Base-by-base conservation (phyloP, 2,797 vertebrate species). In the Sebastes itinus region DNA sequence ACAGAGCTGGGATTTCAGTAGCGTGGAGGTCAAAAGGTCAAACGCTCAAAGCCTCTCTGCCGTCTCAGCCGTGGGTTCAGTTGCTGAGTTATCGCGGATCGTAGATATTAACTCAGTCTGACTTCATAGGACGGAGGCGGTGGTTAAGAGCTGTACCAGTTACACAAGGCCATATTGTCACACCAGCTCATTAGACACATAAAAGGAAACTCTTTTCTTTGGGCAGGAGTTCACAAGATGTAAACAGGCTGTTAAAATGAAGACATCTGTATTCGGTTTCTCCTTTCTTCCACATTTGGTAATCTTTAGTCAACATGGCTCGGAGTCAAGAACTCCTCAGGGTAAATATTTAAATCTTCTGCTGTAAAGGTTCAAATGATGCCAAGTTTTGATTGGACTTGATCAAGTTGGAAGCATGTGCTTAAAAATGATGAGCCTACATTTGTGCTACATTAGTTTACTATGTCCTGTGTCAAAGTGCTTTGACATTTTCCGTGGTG, bases 201-300 rank as follows among this genome's bases (percentile, higher is more conserved):
- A 82, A 92, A 92, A 92, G 88, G 75, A 77, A 80, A 72, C 11
- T 35, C 75, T 87, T 78, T 74, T 87, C 82, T 80, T 59, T 77
- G 81, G 78, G 81, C 85, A 87, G 82, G 85, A 92, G 89, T 89
- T 94, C 81, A 91, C 81, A 77, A 91, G 87, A 94, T 86, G 82
- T 90, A 92, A 95, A 93, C 89, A 87, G 85, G 80, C 89, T 89
- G 88, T 92, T 90, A 94, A 72, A 95, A 85, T 71, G 18, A 62
- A 89, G 83, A 92, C 88, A 92, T 93, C 92, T 92, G 91, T 67
- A 20, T 90, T 92, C 59, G 67, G 88, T 81, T 65, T 76, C 59
- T 74, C 67, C 67, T 87, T 82, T 82, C 63, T 69, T 85, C 80
- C 82, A 86, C 88, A 89, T 93, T 94, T 93, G 88, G 88, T 76